Evolutionary conservation across 1,140 invertebrate genomes (phyloP).

Genomic region (Agraylea sexmaculata): DNA sequence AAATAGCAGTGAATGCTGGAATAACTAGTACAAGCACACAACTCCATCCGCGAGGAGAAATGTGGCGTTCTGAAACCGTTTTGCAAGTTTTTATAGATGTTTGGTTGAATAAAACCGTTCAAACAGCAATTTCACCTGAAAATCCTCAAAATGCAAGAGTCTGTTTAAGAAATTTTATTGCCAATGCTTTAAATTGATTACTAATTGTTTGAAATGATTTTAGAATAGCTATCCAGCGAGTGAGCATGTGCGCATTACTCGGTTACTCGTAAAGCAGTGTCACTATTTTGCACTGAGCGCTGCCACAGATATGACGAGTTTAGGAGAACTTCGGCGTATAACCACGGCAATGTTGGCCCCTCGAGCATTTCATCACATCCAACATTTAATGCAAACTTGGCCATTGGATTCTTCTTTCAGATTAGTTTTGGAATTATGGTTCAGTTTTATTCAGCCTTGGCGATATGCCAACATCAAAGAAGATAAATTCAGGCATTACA

Average conservation of each 20-base stretch:
- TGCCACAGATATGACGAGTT: constrained; percentile 39
- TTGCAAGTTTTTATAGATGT: constrained; percentile 72
- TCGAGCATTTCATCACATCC: constrained; percentile 72
- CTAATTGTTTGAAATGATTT: constrained; percentile 9
- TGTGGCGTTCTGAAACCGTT: constrained; percentile 72
- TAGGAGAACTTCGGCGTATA: constrained; percentile 51
- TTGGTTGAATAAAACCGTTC: constrained; percentile 60
- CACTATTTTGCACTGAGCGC: constrained; percentile 48
- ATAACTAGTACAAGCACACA: constrained; percentile 30
- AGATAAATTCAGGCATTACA: constrained; percentile 26
- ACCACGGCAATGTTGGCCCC: constrained; percentile 68
- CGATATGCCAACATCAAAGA: constrained; percentile 51
- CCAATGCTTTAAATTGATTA: constrained; percentile 14
- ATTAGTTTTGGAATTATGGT: constrained; percentile 84
- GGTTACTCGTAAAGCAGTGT: constrained; percentile 52
- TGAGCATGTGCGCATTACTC: constrained; percentile 48
- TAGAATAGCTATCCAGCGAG: constrained; percentile 37
- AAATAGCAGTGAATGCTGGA: constrained; percentile 27
- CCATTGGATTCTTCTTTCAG: constrained; percentile 85
- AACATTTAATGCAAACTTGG: constrained; percentile 79
- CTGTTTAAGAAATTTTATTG: constrained; percentile 25
- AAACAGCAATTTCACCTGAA: constrained; percentile 31
- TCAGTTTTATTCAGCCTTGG: constrained; percentile 94
- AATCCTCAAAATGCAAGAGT: constrained; percentile 21
- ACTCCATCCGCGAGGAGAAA: constrained; percentile 47